Evolutionary conservation across 1,140 invertebrate species (phyloP), one percentile per base, ranked within the genome.

Genomic region (Macrostomum lignano): DNA sequence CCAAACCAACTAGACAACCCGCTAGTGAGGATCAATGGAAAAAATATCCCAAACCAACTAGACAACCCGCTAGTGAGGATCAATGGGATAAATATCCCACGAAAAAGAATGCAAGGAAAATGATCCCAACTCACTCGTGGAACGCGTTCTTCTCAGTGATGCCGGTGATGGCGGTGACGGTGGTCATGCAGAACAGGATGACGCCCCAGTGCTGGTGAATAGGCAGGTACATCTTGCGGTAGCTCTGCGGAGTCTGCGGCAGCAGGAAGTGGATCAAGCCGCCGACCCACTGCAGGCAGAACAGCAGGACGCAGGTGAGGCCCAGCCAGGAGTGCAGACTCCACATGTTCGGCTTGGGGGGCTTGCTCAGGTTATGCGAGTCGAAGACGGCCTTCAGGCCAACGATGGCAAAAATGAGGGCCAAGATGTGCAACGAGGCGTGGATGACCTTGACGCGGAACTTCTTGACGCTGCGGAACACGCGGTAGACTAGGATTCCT

Each of bases 301-400:
- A 82, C 39, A 77, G 46, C 40, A 74, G 64, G 6, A 77, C 65
- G 19, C 70, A 67, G 6, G 64, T 55, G 1, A 82, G 47, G 1
- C 78, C 78, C 31, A 84, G 45, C 76, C 78, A 82, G 41, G 72
- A 75, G 53, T 84, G 77, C 23, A 81, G 49, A 30, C 66, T 53
- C 48, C 77, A 78, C 48, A 84, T 55, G 53, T 82, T 78, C 6
- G 72, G 66, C 32, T 67, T 68, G 3, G 71, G 69, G 15, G 51
- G 31, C 7, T 30, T 23, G 13, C 42, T 45, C 29, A 68, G 58
- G 48, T 78, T 75, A 51, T 82, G 76, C 33, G 67, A 74, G 47
- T 78, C 72, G 54, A 78, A 81, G 13, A 71, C 76, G 3, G 77
- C 74, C 44, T 73, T 66, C 25, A 76, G 51, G 4, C 52, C 61